Evolutionary conservation across 2,797 vertebrate genomes (phyloP), one percentile per base, ranked within the genome.

Genomic region (Argentina silus): DNA sequence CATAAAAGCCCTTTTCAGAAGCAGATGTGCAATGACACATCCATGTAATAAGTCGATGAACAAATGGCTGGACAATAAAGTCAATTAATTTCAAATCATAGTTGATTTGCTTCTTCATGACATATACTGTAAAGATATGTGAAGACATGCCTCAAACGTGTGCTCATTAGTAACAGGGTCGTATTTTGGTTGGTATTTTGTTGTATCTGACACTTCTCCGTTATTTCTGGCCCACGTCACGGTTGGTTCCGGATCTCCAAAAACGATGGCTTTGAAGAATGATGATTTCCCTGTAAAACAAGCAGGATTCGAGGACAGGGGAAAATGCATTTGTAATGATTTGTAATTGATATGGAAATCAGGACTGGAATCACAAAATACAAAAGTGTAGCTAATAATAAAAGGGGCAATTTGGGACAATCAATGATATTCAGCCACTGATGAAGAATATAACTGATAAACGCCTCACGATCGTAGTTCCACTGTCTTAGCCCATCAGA

Each of bases 241-340:
- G 0, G 89, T 73, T 0, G 95, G 95, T 42, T 42, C 14, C 12
- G 96, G 95, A 0, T 96, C 89, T 68, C 95, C 95, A 9, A 69
- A 92, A 62, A 96, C 93, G 77, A 95, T 91, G 27, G 92, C 95
- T 84, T 93, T 95, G 75, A 97, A 96, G 84, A 94, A 79, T 63
- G 95, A 94, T 79, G 91, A 93, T 91, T 95, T 96, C 14, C 96
- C 95, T 97, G 89, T 15, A 9, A 67, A 23, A 71, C 69, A 71
- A 19, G 44, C 56, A 63, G 27, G 27, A 23, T 15, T 50, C 17
- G n/a, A 47, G 45, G 6, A 17, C 8, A 47, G n/a, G 17, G 3
- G n/a, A 2, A n/a, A 45, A 65, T 8, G 14, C 42, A 64, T 45
- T 15, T 17, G 44, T 11, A 27, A 42, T 12, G n/a, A 36, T 4